These are phyloP conservation scores for Listronotus bonariensis DNA, from an alignment of 1,140 invertebrate species.

Conservation along the genomic window DNA sequence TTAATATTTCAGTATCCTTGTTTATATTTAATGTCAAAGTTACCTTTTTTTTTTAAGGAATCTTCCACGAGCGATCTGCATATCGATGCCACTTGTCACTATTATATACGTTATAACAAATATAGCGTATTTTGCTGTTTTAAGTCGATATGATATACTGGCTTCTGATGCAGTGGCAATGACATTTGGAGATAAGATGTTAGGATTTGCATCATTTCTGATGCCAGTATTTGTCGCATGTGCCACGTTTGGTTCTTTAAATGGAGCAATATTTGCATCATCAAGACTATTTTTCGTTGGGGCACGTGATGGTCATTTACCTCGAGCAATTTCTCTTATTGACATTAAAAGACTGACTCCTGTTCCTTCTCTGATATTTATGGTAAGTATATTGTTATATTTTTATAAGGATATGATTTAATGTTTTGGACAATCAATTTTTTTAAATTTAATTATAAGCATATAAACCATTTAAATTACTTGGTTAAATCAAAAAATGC, in stretches of 20 bases:
- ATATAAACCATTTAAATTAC: no score
- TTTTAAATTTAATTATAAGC: no score
- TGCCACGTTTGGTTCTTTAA: conserved; percentile 85
- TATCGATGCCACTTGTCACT: conserved; percentile 90
- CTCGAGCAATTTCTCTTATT: conserved; percentile 84
- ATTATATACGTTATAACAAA: conserved; percentile 88
- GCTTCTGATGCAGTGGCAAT: conserved; percentile 90
- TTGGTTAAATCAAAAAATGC: no score
- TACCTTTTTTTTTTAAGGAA: conserved; percentile 72
- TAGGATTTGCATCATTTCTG: conserved; percentile 79
- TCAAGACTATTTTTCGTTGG: conserved; percentile 90
- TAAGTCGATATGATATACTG: conserved; percentile 77
- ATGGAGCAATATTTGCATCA: conserved; percentile 87
- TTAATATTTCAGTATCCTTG: no score
- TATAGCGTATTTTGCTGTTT: conserved; percentile 87
- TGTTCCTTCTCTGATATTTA: conserved; percentile 86
- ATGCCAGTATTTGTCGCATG: conserved; percentile 89
- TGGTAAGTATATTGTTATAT: conserved; percentile 66
- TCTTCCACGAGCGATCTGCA: conserved; percentile 86
- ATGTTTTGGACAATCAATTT: no score
- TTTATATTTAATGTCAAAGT: no score
- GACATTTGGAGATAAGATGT: conserved; percentile 82
- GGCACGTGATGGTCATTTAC: conserved; percentile 87
- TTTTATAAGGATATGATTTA: background rate
- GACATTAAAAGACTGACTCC: conserved; percentile 86